Evolutionary conservation across 2,888 invertebrate genomes (phyloP), one percentile per base, ranked within the genome.

Genomic region (Thymelicus lineola): DNA sequence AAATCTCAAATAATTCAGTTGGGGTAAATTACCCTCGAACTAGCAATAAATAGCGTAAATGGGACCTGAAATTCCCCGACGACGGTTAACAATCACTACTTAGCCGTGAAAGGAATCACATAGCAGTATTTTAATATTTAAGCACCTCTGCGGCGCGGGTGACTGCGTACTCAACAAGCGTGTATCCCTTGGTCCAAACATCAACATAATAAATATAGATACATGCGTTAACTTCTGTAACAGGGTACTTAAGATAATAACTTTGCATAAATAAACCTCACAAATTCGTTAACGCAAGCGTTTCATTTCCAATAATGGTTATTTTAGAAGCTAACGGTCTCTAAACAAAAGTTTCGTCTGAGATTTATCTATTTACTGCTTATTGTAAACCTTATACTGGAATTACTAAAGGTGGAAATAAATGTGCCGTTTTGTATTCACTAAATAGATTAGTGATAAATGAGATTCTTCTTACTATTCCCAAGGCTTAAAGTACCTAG

Each of bases 111-210:
- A 60, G 42, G 60, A 60, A 45, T 60, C 60, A 45, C 60, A 60
- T 20, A 60, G 46, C 14, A 45, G 20, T 0, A 28, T 20, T 60
- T 60, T 60, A 60, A 60, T 45, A 45, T 60, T 60, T 60, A 60
- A 60, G n/a, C 7, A 60, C 45, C 45, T 10, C 46, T 57, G 38
- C 20, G 62, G 50, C 48, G 63, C 48, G 63, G 38, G 17, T 5
- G 17, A 15, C 50, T 15, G 9, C 10, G 36, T 38, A 59, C 45
- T 58, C 66, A 59, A 48, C 66, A 36, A 66, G 58, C 66, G 58
- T 36, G 58, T 59, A 38, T 66, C 66, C 58, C 58, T 66, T 48
- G 66, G 48, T 66, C 58, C 48, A n/a, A 38, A 58, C 58, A 57
- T 64, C 45, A 57, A 46, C 57, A 65, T 53, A 65, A 46, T 46